Evolutionary conservation across 2,113 vertebrate genomes (phyloP).

Genomic region (Hippocampus barbouri): DNA sequence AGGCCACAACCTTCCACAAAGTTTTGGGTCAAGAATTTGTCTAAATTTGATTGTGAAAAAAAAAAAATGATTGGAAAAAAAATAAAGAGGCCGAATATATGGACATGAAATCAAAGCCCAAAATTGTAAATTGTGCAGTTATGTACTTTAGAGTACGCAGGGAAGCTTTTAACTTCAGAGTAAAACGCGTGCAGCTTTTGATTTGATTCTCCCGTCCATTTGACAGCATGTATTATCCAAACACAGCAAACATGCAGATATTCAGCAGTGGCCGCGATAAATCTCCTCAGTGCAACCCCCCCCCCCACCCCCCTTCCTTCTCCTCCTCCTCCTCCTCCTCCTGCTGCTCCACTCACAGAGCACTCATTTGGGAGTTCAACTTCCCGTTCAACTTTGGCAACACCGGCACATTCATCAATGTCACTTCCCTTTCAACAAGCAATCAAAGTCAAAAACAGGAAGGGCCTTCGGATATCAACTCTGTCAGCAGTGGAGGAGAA

Average conservation of each 20-base stretch:
- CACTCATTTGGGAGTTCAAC: slow-evolving; percentile 5
- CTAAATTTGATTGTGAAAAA: background rate
- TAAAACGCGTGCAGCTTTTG: background rate
- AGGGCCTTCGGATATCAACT: background rate
- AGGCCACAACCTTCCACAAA: background rate
- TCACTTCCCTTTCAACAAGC: slow-evolving; percentile 5
- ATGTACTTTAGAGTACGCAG: background rate
- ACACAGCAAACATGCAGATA: background rate
- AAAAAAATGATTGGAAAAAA: background rate
- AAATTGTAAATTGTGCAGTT: background rate
- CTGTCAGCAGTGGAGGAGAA: background rate
- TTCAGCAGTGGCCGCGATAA: background rate
- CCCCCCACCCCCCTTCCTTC: too few relatives aligned
- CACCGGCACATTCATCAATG: slow-evolving; percentile 9
- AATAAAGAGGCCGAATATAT: background rate
- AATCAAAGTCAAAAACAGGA: slow-evolving; percentile 12
- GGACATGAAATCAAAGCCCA: background rate
- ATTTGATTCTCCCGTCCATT: background rate
- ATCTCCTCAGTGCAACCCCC: background rate
- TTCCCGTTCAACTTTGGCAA: slow-evolving; percentile 6
- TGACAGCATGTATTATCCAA: background rate
- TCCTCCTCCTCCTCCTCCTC: too few relatives aligned
- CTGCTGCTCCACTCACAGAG: background rate
- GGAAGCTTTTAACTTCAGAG: background rate
- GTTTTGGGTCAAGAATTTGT: background rate